Conservation (phyloP, 64 coral and sea anemone genomes). For the Anthopleura sola region DNA sequence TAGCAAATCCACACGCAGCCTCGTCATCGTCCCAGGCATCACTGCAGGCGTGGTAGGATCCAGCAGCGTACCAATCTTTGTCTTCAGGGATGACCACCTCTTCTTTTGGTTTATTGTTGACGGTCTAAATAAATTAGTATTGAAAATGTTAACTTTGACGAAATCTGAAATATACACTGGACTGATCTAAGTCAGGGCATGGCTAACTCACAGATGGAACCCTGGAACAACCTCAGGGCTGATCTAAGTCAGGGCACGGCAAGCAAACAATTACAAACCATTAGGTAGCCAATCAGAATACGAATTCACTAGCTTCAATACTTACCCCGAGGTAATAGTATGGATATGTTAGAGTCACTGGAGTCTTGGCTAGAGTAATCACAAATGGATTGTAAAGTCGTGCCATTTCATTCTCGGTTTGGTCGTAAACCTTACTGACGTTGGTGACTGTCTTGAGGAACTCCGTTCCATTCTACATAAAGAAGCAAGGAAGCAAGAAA, state of each 20-base stretch:
- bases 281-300: too few relatives aligned
- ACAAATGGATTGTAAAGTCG: slow-evolving; percentile 95
- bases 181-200: background rate
- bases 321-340: slow-evolving; percentile 84
- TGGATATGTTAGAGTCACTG: slow-evolving; percentile 82
- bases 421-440: slow-evolving; percentile 86
- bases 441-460: slow-evolving; percentile 86
- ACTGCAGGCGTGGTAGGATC: slow-evolving; percentile 74
- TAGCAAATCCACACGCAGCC: slow-evolving; percentile 63
- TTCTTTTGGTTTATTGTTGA: slow-evolving; percentile 88
- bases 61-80: slow-evolving; percentile 8
- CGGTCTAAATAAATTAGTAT: slow-evolving; percentile 24
- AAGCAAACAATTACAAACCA: too few relatives aligned
- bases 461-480: slow-evolving; percentile 78
- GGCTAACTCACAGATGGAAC: too few relatives aligned
- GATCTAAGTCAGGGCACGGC: too few relatives aligned
- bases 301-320: background rate
- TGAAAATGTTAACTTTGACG: background rate
- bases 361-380: slow-evolving; percentile 81
- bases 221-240: too few relatives aligned
- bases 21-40: slow-evolving; percentile 61
- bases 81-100: slow-evolving; percentile 42
- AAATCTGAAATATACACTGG: background rate
- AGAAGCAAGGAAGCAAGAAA: background rate
- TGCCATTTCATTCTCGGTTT: slow-evolving; percentile 66